These are phyloP conservation scores for Miichthys miiuy DNA, from an alignment of 2,797 vertebrate species.

Conservation along the genomic window DNA sequence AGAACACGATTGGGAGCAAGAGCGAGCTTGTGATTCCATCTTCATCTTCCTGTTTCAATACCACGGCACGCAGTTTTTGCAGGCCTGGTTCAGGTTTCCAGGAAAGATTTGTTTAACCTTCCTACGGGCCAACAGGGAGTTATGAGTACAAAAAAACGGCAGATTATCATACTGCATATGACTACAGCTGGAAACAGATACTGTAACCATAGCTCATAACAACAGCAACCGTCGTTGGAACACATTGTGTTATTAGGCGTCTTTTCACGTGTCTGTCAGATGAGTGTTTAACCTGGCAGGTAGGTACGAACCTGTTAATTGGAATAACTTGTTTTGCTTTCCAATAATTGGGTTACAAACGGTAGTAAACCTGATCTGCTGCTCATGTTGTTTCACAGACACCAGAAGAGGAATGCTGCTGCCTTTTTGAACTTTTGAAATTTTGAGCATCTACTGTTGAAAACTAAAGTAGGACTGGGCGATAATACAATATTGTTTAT, in stretches of 20 bases:
- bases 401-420: background rate
- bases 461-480: background rate
- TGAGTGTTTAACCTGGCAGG: constrained; percentile 37
- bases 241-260: constrained; percentile 32
- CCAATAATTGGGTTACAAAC: constrained; percentile 39
- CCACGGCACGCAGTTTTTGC: constrained; percentile 5
- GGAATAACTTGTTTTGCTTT: constrained; percentile 20
- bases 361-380: constrained; percentile 15
- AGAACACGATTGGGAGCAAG: constrained; percentile 41
- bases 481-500: background rate
- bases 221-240: constrained; percentile 35
- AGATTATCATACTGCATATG: constrained; percentile 21
- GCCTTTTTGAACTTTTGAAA: background rate
- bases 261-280: constrained; percentile 23
- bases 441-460: background rate
- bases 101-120: constrained; percentile 53
- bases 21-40: constrained; percentile 52
- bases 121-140: constrained; percentile 11
- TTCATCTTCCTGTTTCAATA: constrained; percentile 28
- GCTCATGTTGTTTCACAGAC: background rate
- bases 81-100: constrained; percentile 47
- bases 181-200: constrained; percentile 18
- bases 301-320: constrained; percentile 34
- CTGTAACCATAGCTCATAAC: constrained; percentile 24
- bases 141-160: constrained; percentile 23